Evolutionary conservation across 1,140 invertebrate species (phyloP), one percentile per base, ranked within the genome.

Genomic region (Macrobrachium nipponense): DNA sequence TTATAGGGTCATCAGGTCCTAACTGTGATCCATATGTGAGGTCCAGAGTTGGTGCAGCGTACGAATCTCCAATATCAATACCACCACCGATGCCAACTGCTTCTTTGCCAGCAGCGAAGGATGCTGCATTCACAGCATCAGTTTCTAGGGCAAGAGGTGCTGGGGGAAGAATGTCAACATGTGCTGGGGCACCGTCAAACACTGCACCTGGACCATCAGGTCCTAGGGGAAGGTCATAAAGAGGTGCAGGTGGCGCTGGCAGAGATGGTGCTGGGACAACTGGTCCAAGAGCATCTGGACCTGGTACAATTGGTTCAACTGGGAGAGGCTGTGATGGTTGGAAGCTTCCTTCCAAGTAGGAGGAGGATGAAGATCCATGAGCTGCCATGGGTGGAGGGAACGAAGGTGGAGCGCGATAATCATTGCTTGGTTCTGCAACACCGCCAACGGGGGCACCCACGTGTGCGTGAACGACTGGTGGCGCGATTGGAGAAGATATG

Each of bases 1-100:
- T 87, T 36, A 87, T 89, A 14, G 88, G 88, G 60, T 89, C 88
- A 68, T 89, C 84, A 62, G 81, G 86, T 7, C 84, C 84, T 23
- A 88, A 58, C 80, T 85, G 80, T n/a, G 87, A 70, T 20, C 77
- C 87, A 44, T 80, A 87, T 12, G 73, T 84, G 18, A 87, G 62
- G 27, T 80, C 15, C 44, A 62, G 15, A 59, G 43, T 2, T 61
- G 79, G 23, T 44, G 51, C 20, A 64, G 75, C 51, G 27, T 43
- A 20, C 64, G 18, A 20, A 82, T 70, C 60, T 64, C 77, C 70
- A 17, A 20, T 64, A 17, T 59, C 15, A 83, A 18, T 3, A 59
- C 18, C 44, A n/a, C 20, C 12, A 10, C 51, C 58, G 10, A 20
- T 64, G 23, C 62, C 15, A 83, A 17, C 60, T 44, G 20, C 20